Conservation (phyloP, 2,888 invertebrate genomes). For the Proisotoma minuta region DNA sequence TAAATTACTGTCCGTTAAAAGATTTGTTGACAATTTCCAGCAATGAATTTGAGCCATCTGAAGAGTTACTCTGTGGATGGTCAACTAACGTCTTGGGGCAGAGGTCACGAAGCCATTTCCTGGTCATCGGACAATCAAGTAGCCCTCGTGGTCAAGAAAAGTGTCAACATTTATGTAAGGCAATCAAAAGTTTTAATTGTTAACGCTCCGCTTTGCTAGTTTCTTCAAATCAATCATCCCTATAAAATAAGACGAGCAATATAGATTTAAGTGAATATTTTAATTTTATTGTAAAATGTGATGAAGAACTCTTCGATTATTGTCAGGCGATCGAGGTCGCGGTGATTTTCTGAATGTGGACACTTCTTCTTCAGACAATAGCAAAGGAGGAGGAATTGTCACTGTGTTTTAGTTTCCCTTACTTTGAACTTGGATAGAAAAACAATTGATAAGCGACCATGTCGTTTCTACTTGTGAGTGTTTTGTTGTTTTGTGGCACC, state of each 20-base stretch:
- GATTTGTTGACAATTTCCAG: not conserved
- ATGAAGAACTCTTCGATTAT: too few relatives aligned
- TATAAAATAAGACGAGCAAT: too few relatives aligned
- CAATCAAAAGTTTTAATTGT: not conserved
- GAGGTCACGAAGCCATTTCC: slow-evolving; percentile 18
- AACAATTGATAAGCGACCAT: not conserved
- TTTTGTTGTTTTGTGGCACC: not conserved
- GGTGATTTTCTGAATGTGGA: too few relatives aligned
- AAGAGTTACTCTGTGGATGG: not conserved
- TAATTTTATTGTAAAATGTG: too few relatives aligned
- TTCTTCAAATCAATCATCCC: not conserved
- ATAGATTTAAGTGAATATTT: too few relatives aligned
- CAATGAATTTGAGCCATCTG: not conserved
- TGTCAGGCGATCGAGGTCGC: too few relatives aligned
- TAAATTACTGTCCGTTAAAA: too few relatives aligned
- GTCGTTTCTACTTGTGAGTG: not conserved
- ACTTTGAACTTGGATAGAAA: not conserved
- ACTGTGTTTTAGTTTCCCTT: too few relatives aligned
- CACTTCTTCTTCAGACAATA: too few relatives aligned
- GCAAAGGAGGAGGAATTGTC: too few relatives aligned
- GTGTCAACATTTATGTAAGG: slow-evolving; percentile 24
- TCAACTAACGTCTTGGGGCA: slow-evolving; percentile 6
- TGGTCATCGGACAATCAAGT: slow-evolving; percentile 32
- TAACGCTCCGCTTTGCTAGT: not conserved
- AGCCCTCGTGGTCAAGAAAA: slow-evolving; percentile 27